These are phyloP conservation scores for Vipera latastei DNA, from an alignment of 2,797 vertebrate genomes.

Conservation along the genomic window DNA sequence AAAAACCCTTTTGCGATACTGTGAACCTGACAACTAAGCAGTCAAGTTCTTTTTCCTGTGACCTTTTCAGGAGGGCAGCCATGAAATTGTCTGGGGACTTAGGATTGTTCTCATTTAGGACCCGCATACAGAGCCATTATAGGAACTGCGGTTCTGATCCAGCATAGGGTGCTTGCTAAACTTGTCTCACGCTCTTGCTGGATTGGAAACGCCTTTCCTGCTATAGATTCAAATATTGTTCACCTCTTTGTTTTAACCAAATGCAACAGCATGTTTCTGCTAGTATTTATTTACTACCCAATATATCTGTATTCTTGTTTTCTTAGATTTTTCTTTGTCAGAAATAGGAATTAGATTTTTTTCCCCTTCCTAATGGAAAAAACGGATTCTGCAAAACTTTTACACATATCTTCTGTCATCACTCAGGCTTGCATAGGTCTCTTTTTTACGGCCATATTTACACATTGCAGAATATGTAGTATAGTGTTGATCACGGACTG, in stretches of 20 bases:
- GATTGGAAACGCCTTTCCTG: neutral
- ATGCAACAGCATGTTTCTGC: neutral
- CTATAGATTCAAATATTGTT: neutral
- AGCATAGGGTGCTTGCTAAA: neutral
- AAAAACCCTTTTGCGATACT: neutral
- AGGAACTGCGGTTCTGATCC: neutral
- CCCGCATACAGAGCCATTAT: neutral
- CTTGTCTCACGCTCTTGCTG: neutral
- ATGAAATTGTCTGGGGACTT: neutral
- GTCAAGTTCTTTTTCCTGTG: neutral
- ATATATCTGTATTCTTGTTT: neutral
- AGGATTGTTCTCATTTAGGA: neutral
- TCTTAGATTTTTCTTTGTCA: neutral
- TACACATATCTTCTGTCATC: neutral
- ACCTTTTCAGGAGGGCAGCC: neutral
- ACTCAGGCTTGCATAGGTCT: neutral
- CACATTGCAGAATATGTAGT: neutral
- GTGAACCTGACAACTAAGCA: neutral
- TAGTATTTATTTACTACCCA: neutral
- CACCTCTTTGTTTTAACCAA: neutral
- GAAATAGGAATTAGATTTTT: neutral
- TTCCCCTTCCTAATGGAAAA: neutral
- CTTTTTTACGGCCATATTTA: neutral
- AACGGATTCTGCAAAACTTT: neutral
- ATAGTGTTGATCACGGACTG: neutral